A percentile compares a stretch with the other conserved stretches of the same genome.
These are phyloP conservation scores for Oligia fasciuncula DNA, from an alignment of 2,888 invertebrate genomes.

Conservation along the genomic window DNA sequence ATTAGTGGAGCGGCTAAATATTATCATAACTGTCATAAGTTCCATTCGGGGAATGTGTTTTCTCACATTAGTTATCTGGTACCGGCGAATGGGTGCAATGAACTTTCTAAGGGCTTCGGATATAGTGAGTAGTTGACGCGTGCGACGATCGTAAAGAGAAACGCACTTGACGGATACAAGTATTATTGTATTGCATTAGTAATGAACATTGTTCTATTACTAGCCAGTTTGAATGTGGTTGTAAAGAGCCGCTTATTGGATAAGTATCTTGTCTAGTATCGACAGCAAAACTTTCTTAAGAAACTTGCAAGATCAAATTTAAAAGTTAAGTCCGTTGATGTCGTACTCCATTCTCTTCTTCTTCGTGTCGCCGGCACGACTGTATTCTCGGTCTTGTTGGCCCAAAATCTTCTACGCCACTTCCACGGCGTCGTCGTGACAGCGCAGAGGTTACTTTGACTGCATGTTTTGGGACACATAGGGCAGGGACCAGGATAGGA, in stretches of 20 bases:
- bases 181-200: conserved; percentile 46
- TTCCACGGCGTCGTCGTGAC: too few species aligned
- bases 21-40: conserved; percentile 77
- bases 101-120: conserved; percentile 75
- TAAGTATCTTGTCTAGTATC: conserved; percentile 9
- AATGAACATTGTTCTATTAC: conserved; percentile 40
- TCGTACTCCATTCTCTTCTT: background rate
- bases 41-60: conserved; percentile 75
- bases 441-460: background rate
- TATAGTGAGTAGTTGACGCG: conserved; percentile 70
- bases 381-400: background rate
- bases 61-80: conserved; percentile 80
- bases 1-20: conserved; percentile 72
- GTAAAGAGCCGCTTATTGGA: conserved; percentile 32
- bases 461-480: background rate
- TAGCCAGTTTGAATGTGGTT: conserved; percentile 7
- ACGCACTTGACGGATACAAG: conserved; percentile 57
- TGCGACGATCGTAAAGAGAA: conserved; percentile 67
- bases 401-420: background rate
- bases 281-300: conserved; percentile 28
- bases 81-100: conserved; percentile 73
- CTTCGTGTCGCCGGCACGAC: background rate
- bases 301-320: conserved; percentile 6
- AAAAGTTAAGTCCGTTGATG: background rate
- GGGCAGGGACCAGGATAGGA: background rate